Conservation (phyloP, 2,888 invertebrate species). For the Hymenopus coronatus region DNA sequence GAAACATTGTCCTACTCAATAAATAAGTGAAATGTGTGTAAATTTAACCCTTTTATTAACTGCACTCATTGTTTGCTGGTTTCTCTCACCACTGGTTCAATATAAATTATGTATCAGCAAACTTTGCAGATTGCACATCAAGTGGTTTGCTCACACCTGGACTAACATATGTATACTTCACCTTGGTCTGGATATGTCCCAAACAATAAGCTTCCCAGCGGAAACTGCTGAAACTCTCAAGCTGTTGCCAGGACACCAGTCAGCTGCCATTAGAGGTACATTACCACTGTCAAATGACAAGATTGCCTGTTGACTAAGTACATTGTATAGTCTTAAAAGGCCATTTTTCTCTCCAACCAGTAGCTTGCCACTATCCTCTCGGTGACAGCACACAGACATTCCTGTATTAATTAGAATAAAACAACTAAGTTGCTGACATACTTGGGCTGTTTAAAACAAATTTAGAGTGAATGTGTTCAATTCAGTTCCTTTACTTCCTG, state of each 20-base stretch:
- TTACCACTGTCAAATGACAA: slow-evolving; percentile 60
- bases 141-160: too few species aligned
- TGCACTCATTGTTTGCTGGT: too few species aligned
- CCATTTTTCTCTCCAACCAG: slow-evolving; percentile 74
- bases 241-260: slow-evolving; percentile 66
- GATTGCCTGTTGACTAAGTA: slow-evolving; percentile 62
- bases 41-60: too few species aligned
- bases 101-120: too few species aligned
- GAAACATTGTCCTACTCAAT: too few species aligned
- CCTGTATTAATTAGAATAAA: slow-evolving; percentile 37
- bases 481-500: too few species aligned
- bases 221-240: slow-evolving; percentile 61
- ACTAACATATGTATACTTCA: slow-evolving; percentile 39
- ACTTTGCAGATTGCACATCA: too few species aligned
- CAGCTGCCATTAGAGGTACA: slow-evolving; percentile 62
- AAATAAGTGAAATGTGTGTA: too few species aligned
- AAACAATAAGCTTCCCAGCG: slow-evolving; percentile 63
- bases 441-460: too few species aligned
- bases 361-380: slow-evolving; percentile 65
- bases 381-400: slow-evolving; percentile 60
- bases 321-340: slow-evolving; percentile 69
- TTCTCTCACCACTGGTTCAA: too few species aligned
- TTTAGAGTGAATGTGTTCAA: too few species aligned
- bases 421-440: too few species aligned
- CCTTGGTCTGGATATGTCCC: slow-evolving; percentile 67